A percentile compares a stretch with the other conserved stretches of the same genome.
Evolutionary conservation across 2,888 invertebrate species (phyloP).

Genomic region (Ichneumoninae sp.): DNA sequence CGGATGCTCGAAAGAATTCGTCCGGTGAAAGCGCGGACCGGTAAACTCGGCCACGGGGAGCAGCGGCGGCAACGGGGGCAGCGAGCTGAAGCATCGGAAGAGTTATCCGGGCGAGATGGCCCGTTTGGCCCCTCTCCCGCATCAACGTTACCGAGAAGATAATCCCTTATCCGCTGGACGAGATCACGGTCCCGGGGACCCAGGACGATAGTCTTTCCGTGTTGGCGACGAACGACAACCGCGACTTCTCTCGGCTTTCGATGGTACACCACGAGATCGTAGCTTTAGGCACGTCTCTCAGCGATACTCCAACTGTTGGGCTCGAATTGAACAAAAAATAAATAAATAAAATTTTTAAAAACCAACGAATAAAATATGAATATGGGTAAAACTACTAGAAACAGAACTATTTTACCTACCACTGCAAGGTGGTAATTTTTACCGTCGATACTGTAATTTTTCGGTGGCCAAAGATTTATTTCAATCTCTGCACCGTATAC

Average conservation of each 20-base stretch:
- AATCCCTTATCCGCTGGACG: conserved; percentile 63
- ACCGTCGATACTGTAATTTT: too few species aligned
- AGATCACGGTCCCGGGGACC: conserved; percentile 42
- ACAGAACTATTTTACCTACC: too few species aligned
- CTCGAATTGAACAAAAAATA: too few species aligned
- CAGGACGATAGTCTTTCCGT: conserved; percentile 47
- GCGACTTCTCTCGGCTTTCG: background rate
- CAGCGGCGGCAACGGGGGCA: conserved; percentile 4
- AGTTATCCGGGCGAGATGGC: conserved; percentile 59
- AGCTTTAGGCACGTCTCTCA: background rate
- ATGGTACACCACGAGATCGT: background rate
- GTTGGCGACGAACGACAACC: background rate
- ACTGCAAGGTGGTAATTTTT: too few species aligned
- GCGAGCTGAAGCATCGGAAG: conserved; percentile 11
- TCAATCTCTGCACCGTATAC: too few species aligned
- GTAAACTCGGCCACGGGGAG: conserved; percentile 56
- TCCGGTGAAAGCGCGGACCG: conserved; percentile 59
- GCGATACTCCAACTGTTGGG: too few species aligned
- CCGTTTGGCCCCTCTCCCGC: conserved; percentile 54
- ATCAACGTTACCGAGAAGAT: conserved; percentile 50
- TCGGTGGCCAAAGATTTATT: background rate
- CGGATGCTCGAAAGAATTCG: conserved; percentile 36
- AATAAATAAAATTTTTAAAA: too few species aligned
- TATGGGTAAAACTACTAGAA: too few species aligned
- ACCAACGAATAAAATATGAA: too few species aligned